Evolutionary conservation across 2,888 invertebrate genomes (phyloP).

Genomic region (Nephrotoma appendiculata): DNA sequence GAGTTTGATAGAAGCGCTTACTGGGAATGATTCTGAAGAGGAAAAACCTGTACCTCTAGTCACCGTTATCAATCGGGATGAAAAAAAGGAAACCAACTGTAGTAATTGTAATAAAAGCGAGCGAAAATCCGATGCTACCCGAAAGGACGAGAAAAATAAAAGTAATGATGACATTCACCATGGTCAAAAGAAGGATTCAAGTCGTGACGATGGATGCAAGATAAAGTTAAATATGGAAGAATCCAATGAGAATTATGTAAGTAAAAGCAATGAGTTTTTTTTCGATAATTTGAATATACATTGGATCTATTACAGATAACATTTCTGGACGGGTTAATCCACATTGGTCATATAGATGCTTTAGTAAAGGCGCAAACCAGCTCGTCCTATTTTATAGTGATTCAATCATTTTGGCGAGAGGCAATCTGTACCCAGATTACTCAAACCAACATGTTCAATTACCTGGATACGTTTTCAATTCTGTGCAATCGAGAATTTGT

Average conservation of each 20-base stretch:
- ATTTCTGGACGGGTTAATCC: conserved; percentile 21
- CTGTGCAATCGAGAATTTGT: conserved; percentile 39
- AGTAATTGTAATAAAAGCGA: background rate
- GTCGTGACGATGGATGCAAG: background rate
- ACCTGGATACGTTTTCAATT: conserved; percentile 32
- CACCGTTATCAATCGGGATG: background rate
- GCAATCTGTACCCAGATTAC: conserved; percentile 16
- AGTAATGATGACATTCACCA: background rate
- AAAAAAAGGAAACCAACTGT: background rate
- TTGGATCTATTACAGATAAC: background rate
- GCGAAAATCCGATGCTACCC: background rate
- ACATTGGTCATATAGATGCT: conserved; percentile 21
- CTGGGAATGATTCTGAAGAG: background rate
- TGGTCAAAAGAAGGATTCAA: background rate
- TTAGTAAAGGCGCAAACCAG: conserved; percentile 11
- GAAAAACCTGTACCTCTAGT: background rate
- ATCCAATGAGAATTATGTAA: background rate
- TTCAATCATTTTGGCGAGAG: conserved; percentile 27
- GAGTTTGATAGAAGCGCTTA: conserved; percentile 11
- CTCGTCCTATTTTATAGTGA: conserved; percentile 19
- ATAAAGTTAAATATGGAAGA: background rate
- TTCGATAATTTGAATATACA: no score
- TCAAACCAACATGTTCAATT: conserved; percentile 18
- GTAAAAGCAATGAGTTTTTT: background rate
- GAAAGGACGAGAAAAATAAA: background rate